Conservation (phyloP, 30 jellyfish, hydroid and myxozoan species). For the Nemopilema nomurai region DNA sequence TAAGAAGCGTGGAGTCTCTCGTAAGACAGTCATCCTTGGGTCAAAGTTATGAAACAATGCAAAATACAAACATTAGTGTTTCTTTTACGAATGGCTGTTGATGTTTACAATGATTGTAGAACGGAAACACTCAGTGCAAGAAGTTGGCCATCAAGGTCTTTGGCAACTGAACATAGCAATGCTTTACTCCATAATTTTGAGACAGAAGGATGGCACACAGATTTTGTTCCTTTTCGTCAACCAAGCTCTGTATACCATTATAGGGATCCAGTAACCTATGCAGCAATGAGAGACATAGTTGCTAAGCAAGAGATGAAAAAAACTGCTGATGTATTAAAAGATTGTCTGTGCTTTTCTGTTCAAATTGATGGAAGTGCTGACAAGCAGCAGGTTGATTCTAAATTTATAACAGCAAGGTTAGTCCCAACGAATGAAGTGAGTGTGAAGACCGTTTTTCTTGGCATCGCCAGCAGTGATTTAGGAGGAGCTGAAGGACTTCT, state of each 20-base stretch:
- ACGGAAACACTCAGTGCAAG: slow-evolving; percentile 66
- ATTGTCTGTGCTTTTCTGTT: slow-evolving; percentile 18
- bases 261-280: slow-evolving; percentile 59
- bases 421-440: slow-evolving; percentile 52
- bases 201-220: too few relatives aligned
- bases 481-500: slow-evolving; percentile 43
- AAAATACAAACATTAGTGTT: slow-evolving; percentile 38
- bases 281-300: slow-evolving; percentile 38
- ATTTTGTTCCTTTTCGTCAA: slow-evolving; percentile 41
- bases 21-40: slow-evolving; percentile 68
- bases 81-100: slow-evolving; percentile 48
- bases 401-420: slow-evolving; percentile 45
- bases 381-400: slow-evolving; percentile 47
- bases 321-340: slow-evolving; percentile 6
- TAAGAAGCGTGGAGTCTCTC: slow-evolving; percentile 43
- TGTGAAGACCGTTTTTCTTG: slow-evolving; percentile 46
- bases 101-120: slow-evolving; percentile 40
- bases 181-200: slow-evolving; percentile 22
- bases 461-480: slow-evolving; percentile 36
- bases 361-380: slow-evolving; percentile 62
- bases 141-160: slow-evolving; percentile 71
- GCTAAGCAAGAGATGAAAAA: slow-evolving; percentile 10
- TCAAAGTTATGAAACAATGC: slow-evolving; percentile 21
- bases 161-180: slow-evolving; percentile 39
- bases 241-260: slow-evolving; percentile 34